phyloP scores from a whole-genome alignment of 2,113 vertebrate genomes.

The Falco punctatus region DNA sequence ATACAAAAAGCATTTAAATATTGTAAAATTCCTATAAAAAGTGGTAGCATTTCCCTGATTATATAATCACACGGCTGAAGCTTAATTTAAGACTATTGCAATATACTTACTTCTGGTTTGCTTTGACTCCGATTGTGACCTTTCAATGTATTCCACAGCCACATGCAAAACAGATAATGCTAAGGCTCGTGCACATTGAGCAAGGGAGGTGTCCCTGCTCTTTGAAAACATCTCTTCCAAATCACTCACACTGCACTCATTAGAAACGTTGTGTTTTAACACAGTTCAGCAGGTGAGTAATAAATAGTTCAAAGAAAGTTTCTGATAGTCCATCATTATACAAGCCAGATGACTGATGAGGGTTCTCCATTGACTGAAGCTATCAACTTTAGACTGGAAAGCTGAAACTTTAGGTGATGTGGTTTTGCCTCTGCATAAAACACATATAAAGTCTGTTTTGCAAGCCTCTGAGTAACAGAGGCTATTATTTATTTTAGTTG shows the following conservation, averaged over 20 bases:
- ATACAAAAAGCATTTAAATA: background rate
- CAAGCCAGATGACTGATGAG: background rate
- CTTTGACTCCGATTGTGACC: background rate
- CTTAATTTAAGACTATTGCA: background rate
- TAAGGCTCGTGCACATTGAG: background rate
- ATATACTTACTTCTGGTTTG: background rate
- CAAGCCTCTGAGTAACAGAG: background rate
- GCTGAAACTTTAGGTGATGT: background rate
- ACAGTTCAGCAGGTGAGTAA: background rate
- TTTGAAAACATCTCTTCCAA: background rate
- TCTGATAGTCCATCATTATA: background rate
- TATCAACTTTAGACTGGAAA: background rate
- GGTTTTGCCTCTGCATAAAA: background rate
- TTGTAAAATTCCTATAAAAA: background rate
- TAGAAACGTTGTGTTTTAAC: background rate
- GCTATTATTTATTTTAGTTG: background rate
- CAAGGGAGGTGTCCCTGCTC: background rate
- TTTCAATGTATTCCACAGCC: background rate
- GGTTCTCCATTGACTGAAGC: background rate
- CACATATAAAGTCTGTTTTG: background rate
- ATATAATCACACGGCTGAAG: background rate
- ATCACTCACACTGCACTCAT: background rate
- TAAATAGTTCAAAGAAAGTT: background rate
- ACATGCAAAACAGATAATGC: background rate
- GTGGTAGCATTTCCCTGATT: background rate